A percentile compares a stretch with the other conserved stretches of the same genome.
These are phyloP conservation scores for Eolophus roseicapilla DNA, from an alignment of 2,113 vertebrate species.

Conservation along the genomic window DNA sequence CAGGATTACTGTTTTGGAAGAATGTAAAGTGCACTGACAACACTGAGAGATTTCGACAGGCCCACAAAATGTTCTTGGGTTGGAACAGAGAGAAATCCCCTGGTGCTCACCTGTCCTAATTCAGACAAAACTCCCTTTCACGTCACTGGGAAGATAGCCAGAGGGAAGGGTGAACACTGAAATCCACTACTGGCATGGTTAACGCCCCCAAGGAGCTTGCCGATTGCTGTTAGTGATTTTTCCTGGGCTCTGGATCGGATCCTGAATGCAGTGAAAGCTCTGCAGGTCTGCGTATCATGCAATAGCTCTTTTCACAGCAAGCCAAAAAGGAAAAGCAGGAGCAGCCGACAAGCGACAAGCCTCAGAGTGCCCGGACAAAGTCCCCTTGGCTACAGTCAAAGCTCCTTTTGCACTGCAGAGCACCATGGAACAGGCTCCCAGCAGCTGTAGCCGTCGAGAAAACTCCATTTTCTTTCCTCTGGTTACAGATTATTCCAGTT, in stretches of 20 bases:
- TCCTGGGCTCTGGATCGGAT: neutral
- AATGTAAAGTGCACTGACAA: neutral
- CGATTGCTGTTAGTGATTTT: neutral
- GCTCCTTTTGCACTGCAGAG: neutral
- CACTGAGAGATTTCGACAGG: neutral
- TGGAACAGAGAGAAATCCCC: neutral
- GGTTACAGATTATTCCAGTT: neutral
- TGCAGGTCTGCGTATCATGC: neutral
- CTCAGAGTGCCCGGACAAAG: neutral
- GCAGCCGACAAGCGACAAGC: fast-evolving
- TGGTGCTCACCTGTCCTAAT: neutral
- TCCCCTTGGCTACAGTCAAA: neutral
- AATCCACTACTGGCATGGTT: neutral
- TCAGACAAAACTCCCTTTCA: neutral
- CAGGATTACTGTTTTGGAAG: neutral
- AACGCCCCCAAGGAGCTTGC: neutral
- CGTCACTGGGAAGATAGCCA: neutral
- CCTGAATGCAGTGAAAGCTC: neutral
- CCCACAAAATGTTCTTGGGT: neutral
- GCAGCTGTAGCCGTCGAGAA: neutral
- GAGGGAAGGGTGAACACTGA: neutral
- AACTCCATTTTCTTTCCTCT: neutral
- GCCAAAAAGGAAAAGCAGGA: neutral
- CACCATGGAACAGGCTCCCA: neutral
- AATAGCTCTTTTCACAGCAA: neutral